phyloP scores from a whole-genome alignment of 2,888 invertebrate species.

The Hyles lineata region DNA sequence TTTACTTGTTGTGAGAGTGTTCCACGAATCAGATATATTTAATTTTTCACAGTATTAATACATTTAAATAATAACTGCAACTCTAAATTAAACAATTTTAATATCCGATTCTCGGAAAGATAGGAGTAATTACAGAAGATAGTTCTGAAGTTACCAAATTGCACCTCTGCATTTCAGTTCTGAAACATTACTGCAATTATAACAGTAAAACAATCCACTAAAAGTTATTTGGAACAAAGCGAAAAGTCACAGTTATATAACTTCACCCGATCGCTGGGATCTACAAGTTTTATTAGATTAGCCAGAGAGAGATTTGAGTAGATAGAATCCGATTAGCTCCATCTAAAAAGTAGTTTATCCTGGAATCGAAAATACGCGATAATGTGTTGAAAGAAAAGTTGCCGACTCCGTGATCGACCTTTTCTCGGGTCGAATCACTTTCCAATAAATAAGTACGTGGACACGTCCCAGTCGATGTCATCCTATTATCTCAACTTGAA shows the following conservation, averaged over 20 bases:
- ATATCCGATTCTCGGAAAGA: background rate
- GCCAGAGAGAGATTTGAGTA: conserved; percentile 19
- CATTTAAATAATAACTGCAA: background rate
- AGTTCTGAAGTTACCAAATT: background rate
- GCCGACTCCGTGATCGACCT: conserved; percentile 3
- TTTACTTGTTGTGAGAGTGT: too few relatives aligned
- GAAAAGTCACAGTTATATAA: conserved; percentile 9
- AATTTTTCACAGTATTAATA: too few relatives aligned
- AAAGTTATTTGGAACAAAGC: background rate
- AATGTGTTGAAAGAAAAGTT: conserved; percentile 23
- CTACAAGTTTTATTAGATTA: conserved; percentile 10
- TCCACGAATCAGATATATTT: too few relatives aligned
- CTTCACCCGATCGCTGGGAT: background rate
- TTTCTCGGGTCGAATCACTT: background rate
- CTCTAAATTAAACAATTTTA: background rate
- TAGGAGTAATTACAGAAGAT: background rate
- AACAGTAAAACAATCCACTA: conserved; percentile 11
- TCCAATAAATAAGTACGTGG: conserved; percentile 9
- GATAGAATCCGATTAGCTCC: conserved; percentile 11
- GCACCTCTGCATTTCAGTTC: background rate
- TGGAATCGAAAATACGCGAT: conserved; percentile 14
- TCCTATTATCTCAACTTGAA: background rate
- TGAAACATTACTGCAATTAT: background rate
- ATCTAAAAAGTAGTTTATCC: background rate
- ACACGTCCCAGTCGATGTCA: background rate